phyloP scores from a whole-genome alignment of 2,113 vertebrate species.

The Pogona vitticeps region DNA sequence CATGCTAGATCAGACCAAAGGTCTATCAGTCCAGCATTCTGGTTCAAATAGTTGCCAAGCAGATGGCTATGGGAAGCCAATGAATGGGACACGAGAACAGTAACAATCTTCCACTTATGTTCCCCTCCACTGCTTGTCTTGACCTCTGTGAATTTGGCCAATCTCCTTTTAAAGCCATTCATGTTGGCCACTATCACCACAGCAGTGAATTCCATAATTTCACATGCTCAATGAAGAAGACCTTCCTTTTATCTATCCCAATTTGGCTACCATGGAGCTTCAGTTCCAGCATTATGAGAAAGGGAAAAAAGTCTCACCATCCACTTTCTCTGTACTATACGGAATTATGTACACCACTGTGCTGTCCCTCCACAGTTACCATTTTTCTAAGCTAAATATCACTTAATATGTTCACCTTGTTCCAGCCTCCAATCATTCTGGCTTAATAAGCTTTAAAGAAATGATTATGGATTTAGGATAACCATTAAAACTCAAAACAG shows the following conservation, averaged over 20 bases:
- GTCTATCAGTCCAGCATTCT: neutral
- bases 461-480: neutral
- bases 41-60: neutral
- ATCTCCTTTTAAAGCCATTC: neutral
- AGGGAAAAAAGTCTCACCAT: neutral
- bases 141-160: neutral
- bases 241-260: neutral
- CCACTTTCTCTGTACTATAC: neutral
- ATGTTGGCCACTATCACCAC: neutral
- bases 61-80: neutral
- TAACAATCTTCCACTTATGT: neutral
- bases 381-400: neutral
- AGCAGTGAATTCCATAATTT: neutral
- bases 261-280: neutral
- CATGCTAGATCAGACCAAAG: neutral
- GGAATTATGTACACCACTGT: neutral
- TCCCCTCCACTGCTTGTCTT: neutral
- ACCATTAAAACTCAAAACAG: neutral
- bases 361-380: neutral
- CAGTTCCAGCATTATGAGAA: neutral
- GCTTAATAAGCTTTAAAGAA: neutral
- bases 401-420: neutral
- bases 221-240: neutral
- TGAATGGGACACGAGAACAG: neutral
- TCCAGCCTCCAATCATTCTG: neutral